phyloP scores from a whole-genome alignment of 2,797 vertebrate genomes.

The Protonibea diacanthus region DNA sequence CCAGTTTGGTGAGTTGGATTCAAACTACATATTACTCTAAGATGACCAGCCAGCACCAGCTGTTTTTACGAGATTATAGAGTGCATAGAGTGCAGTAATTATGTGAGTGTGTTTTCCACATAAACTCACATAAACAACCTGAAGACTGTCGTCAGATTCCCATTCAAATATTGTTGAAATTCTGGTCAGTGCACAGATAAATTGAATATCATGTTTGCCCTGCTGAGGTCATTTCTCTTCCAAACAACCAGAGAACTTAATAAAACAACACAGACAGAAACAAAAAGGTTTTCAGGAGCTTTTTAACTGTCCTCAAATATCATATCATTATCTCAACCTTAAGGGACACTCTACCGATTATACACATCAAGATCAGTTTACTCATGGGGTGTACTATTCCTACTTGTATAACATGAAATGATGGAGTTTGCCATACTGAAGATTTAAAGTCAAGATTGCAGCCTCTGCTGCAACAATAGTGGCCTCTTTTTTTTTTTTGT shows the following conservation, averaged over 20 bases:
- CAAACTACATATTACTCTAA: neutral
- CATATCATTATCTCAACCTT: neutral
- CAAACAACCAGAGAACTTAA: too few species aligned
- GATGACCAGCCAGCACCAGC: neutral
- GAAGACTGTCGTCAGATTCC: neutral
- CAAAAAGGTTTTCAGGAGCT: neutral
- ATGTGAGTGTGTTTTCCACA: too few species aligned
- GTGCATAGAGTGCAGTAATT: neutral
- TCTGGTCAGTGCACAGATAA: neutral
- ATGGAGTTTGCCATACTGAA: neutral
- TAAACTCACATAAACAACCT: neutral
- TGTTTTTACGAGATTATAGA: neutral
- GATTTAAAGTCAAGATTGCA: neutral
- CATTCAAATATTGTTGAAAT: neutral
- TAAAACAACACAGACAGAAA: neutral
- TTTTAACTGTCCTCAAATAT: neutral
- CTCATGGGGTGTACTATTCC: neutral
- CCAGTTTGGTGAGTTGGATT: conserved; percentile 87
- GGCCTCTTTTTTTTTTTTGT: neutral
- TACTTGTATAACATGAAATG: neutral
- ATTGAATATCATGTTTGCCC: neutral
- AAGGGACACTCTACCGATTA: neutral
- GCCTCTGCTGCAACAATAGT: neutral
- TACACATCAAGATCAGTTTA: neutral
- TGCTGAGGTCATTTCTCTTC: neutral